Conservation (phyloP, 1,140 invertebrate species). For the Diprion similis region DNA sequence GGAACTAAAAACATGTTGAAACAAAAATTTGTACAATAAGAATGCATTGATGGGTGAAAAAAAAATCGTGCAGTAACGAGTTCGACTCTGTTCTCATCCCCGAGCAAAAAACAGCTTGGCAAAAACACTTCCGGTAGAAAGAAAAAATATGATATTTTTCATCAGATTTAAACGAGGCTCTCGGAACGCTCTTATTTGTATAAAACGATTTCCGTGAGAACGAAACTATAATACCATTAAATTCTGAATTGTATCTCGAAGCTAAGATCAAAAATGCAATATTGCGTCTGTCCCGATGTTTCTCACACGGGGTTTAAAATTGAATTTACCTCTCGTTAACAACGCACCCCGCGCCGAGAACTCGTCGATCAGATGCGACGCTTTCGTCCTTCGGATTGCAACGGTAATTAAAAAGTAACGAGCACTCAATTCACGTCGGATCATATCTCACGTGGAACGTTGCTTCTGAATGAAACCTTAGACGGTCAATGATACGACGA, state of each 20-base stretch:
- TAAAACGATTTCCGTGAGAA: not conserved
- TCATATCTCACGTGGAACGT: not conserved
- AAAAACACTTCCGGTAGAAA: not conserved
- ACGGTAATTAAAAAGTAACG: not conserved
- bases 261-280: not conserved
- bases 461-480: not conserved
- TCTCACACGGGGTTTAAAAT: not conserved
- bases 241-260: not conserved
- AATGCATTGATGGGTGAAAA: too few relatives aligned
- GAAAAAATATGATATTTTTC: not conserved
- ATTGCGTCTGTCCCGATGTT: not conserved
- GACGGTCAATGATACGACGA: not conserved
- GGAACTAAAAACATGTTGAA: too few relatives aligned
- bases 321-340: too few relatives aligned
- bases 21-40: too few relatives aligned
- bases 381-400: not conserved
- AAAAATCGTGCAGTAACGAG: not conserved
- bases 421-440: not conserved
- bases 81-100: not conserved
- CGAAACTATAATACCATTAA: not conserved
- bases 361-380: not conserved
- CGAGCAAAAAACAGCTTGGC: not conserved
- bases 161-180: not conserved
- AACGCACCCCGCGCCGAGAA: not conserved
- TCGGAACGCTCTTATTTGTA: not conserved